Conservation (phyloP, 2,797 vertebrate genomes). For the Sebastolobus altivelis region DNA sequence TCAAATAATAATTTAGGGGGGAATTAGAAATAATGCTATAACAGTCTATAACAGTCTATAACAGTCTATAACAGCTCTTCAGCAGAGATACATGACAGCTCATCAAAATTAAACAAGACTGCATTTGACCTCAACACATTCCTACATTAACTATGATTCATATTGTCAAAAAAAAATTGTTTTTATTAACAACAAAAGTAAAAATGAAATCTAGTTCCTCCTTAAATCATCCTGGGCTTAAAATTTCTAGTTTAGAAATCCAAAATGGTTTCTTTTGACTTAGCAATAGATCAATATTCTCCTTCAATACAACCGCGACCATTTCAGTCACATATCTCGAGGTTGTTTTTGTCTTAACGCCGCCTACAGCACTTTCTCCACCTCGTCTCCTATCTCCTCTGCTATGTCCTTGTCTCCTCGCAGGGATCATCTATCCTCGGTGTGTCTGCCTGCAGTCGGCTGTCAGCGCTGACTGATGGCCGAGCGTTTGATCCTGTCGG, state of each 20-base stretch:
- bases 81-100: neutral
- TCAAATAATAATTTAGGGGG: too few relatives aligned
- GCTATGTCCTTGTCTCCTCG: slow-evolving; percentile 38
- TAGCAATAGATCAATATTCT: neutral
- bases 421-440: slow-evolving; percentile 17
- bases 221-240: neutral
- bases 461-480: slow-evolving; percentile 65
- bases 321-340: neutral
- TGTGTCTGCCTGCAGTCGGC: slow-evolving; percentile 9
- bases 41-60: too few relatives aligned
- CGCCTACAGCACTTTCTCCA: neutral
- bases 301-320: neutral
- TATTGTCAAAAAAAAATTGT: neutral
- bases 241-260: neutral
- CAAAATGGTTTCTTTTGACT: neutral
- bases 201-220: neutral
- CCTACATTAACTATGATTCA: neutral
- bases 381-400: slow-evolving; percentile 13
- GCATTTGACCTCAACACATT: too few relatives aligned
- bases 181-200: too few relatives aligned
- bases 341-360: neutral
- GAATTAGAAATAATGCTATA: too few relatives aligned
- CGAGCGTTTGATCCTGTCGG: slow-evolving; percentile 49
- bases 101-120: too few relatives aligned
- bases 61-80: neutral